Evolutionary conservation across 2,888 invertebrate species (phyloP).

Genomic region (Drosophila colorata): DNA sequence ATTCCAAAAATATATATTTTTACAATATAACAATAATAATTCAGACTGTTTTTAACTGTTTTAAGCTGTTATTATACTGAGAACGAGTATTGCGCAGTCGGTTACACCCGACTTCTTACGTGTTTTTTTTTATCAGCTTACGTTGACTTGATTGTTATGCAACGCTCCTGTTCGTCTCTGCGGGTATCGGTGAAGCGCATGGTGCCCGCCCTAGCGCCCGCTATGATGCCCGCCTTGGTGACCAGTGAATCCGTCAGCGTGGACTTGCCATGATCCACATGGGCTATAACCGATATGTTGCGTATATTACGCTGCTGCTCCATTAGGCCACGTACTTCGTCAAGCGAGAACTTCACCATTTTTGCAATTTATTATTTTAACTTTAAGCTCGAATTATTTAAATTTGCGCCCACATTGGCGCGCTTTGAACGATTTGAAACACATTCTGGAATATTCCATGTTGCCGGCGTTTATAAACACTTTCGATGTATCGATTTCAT

Average conservation of each 20-base stretch:
- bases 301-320: slow-evolving; percentile 99
- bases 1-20: too few species aligned
- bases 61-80: too few species aligned
- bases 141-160: slow-evolving; percentile 99
- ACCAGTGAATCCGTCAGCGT: slow-evolving; percentile 99
- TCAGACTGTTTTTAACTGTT: too few species aligned
- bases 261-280: slow-evolving; percentile 99
- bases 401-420: slow-evolving; percentile 32
- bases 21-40: too few species aligned
- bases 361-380: background rate
- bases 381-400: slow-evolving; percentile 4
- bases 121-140: slow-evolving; percentile 37
- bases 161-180: slow-evolving; percentile 99
- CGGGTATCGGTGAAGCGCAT: slow-evolving; percentile 99
- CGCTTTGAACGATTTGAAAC: slow-evolving; percentile 2
- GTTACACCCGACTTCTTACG: too few species aligned
- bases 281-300: slow-evolving; percentile 99
- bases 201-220: slow-evolving; percentile 99
- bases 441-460: background rate
- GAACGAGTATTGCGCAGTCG: too few species aligned
- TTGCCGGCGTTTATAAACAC: slow-evolving; percentile 21
- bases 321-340: slow-evolving; percentile 98
- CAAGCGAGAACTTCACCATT: slow-evolving; percentile 47
- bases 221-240: slow-evolving; percentile 99
- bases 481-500: slow-evolving; percentile 29